A percentile compares a stretch with the other conserved stretches of the same genome.
Evolutionary conservation across 2,113 vertebrate genomes (phyloP).

Genomic region (Plectropomus leopardus): DNA sequence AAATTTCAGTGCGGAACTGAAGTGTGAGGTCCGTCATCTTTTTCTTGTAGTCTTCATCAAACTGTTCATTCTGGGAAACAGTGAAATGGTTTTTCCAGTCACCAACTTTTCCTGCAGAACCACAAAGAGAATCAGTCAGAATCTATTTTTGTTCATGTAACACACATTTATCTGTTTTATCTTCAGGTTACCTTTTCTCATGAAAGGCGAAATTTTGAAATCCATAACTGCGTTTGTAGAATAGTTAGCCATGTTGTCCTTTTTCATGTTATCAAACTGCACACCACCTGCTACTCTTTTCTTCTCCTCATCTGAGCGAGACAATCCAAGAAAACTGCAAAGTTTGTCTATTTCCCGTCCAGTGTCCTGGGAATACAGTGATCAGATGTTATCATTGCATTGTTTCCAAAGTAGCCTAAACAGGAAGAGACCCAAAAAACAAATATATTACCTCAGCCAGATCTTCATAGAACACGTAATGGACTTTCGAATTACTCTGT

Average conservation of each 20-base stretch:
- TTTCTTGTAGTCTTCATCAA: slow-evolving; percentile 79
- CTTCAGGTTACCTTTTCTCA: slow-evolving; percentile 82
- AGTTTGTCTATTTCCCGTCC: slow-evolving; percentile 81
- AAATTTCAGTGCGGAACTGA: slow-evolving; percentile 71
- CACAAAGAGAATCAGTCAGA: slow-evolving; percentile 9
- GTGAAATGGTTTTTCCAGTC: slow-evolving; percentile 81
- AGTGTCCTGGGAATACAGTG: slow-evolving; percentile 78
- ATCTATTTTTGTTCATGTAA: neutral
- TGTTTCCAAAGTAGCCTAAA: slow-evolving; percentile 4
- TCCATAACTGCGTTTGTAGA: slow-evolving; percentile 67
- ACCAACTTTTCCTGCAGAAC: slow-evolving; percentile 78
- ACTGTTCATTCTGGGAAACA: slow-evolving; percentile 77
- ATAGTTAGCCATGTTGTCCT: slow-evolving; percentile 84
- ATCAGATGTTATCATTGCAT: neutral
- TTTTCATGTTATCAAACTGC: slow-evolving; percentile 88
- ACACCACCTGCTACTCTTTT: slow-evolving; percentile 74
- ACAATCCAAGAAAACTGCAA: slow-evolving; percentile 85
- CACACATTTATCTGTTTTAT: neutral
- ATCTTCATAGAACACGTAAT: slow-evolving; percentile 88
- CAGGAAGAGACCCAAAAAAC: neutral
- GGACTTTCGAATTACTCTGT: slow-evolving; percentile 68
- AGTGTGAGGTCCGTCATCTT: slow-evolving; percentile 76
- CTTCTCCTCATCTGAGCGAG: slow-evolving; percentile 65
- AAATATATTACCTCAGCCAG: slow-evolving; percentile 80
- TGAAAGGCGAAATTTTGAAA: slow-evolving; percentile 82